phyloP scores from a whole-genome alignment of 2,797 vertebrate species.

The Hemibagrus guttatus region DNA sequence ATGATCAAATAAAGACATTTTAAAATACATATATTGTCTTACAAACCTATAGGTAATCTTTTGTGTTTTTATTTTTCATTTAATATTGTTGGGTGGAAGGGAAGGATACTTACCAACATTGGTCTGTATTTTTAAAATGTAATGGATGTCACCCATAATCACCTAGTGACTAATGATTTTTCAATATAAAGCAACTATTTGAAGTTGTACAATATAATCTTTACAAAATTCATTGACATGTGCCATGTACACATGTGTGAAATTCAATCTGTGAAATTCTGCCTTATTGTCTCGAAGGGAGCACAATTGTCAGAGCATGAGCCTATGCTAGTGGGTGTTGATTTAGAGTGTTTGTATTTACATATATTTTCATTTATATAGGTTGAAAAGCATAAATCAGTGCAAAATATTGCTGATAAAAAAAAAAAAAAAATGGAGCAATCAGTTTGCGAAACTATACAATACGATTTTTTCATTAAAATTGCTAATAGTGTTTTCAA shows the following conservation, averaged over 20 bases:
- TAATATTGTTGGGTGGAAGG: background rate
- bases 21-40: background rate
- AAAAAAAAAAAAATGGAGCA: no score
- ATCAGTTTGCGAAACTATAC: background rate
- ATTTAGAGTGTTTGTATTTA: background rate
- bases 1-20: background rate
- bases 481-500: background rate
- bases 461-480: no score
- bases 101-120: background rate
- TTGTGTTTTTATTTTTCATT: background rate
- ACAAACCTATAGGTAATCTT: background rate
- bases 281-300: background rate
- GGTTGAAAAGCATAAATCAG: background rate
- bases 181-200: background rate
- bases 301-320: background rate
- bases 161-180: background rate
- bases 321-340: background rate
- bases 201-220: no score
- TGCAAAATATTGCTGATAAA: background rate
- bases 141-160: background rate
- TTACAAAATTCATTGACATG: background rate
- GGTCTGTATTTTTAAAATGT: background rate
- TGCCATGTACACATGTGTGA: background rate
- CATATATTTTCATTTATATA: background rate
- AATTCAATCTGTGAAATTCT: background rate